phyloP scores from a whole-genome alignment of 2,888 invertebrate species.

The Torymus auratus region DNA sequence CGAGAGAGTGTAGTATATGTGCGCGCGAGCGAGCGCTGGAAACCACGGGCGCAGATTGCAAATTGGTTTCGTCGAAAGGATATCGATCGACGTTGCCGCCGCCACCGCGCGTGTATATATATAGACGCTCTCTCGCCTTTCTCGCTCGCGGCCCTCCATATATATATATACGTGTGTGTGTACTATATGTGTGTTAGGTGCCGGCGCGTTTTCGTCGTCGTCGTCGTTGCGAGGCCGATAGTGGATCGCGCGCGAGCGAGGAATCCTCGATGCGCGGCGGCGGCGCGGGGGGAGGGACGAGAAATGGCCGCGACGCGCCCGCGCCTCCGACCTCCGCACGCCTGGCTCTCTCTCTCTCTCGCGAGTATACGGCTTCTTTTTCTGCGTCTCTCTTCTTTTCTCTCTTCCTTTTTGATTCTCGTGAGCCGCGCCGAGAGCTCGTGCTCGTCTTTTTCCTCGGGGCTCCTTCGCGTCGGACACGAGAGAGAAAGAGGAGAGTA shows the following conservation, averaged over 20 bases:
- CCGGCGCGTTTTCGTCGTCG: constrained; percentile 16
- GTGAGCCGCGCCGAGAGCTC: neutral
- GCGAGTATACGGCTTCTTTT: neutral
- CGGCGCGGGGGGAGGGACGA: constrained; percentile 1
- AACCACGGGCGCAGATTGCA: constrained; percentile 51
- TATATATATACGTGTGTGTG: too few species aligned
- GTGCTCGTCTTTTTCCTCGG: neutral
- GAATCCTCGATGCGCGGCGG: constrained; percentile 1
- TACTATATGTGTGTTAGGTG: too few species aligned
- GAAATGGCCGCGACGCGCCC: constrained; percentile 19
- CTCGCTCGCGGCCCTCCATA: constrained; percentile 39
- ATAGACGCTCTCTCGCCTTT: neutral
- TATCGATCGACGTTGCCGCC: constrained; percentile 54
- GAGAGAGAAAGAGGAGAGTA: neutral
- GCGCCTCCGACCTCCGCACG: neutral
- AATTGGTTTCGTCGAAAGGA: constrained; percentile 54
- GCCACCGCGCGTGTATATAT: neutral
- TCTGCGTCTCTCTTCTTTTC: neutral
- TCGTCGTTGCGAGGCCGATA: constrained; percentile 24
- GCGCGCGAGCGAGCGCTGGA: constrained; percentile 2
- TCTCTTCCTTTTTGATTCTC: constrained; percentile 1
- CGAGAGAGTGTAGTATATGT: constrained; percentile 1
- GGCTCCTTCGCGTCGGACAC: neutral
- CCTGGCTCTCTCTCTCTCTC: neutral
- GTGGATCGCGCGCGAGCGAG: neutral